Percentiles rank a stretch among this genome's conserved stretches.
phyloP scores from a whole-genome alignment of 1,140 invertebrate genomes.

The Caenorhabditis inopinata region DNA sequence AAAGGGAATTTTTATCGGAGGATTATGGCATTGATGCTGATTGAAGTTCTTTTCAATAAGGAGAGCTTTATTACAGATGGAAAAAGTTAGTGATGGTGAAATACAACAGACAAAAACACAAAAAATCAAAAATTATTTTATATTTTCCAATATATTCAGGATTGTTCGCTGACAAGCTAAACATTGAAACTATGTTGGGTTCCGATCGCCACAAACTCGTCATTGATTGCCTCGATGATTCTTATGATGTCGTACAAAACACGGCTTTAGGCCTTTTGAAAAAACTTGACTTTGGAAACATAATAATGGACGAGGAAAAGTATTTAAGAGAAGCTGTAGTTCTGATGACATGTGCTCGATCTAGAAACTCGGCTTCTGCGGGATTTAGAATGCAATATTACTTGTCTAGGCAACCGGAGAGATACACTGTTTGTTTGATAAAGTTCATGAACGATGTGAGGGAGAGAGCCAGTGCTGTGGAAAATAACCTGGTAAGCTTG shows the following conservation, averaged over 20 bases:
- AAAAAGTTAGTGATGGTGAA: neutral
- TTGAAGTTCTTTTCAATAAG: conserved; percentile 9
- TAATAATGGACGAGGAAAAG: neutral
- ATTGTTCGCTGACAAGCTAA: neutral
- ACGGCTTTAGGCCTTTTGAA: conserved; percentile 34
- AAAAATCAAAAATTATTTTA: no score
- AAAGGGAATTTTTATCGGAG: conserved; percentile 50
- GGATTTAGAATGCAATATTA: conserved; percentile 22
- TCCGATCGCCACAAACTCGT: neutral
- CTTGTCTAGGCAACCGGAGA: neutral
- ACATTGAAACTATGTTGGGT: neutral
- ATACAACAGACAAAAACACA: no score
- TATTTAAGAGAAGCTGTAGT: neutral
- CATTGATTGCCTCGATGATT: conserved; percentile 41
- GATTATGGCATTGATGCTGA: conserved; percentile 30
- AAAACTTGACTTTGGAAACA: neutral
- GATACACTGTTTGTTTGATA: neutral
- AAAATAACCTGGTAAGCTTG: neutral
- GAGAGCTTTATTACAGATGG: conserved; percentile 1
- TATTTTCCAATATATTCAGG: neutral
- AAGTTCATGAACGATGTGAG: neutral
- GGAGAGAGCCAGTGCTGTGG: neutral
- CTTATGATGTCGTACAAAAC: conserved; percentile 40
- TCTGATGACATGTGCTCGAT: conserved; percentile 1
- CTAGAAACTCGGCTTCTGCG: neutral